phyloP scores from a whole-genome alignment of 2,113 vertebrate species.

The Myodes glareolus region DNA sequence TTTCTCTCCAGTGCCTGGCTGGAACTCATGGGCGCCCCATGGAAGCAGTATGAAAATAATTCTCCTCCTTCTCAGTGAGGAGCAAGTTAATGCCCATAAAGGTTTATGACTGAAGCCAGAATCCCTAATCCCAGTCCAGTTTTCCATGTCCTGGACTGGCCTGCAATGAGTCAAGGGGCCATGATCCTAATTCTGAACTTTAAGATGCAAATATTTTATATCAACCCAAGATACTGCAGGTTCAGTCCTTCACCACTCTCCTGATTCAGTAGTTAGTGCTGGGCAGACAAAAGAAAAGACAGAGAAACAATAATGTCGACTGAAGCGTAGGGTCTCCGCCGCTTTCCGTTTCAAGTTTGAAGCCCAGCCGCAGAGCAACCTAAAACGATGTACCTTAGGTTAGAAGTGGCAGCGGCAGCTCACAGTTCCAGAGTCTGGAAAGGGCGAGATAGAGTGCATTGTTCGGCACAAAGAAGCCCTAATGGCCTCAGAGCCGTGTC shows the following conservation, averaged over 20 bases:
- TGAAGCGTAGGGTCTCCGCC: background rate
- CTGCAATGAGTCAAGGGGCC: slow-evolving; percentile 8
- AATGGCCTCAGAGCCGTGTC: slow-evolving; percentile 75
- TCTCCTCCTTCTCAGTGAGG: slow-evolving; percentile 17
- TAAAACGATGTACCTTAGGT: slow-evolving; percentile 45
- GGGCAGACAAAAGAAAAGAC: background rate
- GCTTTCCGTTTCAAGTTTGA: background rate
- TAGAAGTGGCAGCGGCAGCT: slow-evolving; percentile 18
- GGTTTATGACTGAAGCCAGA: slow-evolving; percentile 56
- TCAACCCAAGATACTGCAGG: background rate
- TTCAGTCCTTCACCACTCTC: background rate
- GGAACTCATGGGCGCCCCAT: background rate
- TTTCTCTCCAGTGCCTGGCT: slow-evolving; percentile 32
- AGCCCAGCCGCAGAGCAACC: slow-evolving; percentile 25
- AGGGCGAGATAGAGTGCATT: slow-evolving; percentile 76
- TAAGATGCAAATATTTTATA: slow-evolving; percentile 50
- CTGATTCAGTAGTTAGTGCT: background rate
- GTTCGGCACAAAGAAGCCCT: slow-evolving; percentile 80
- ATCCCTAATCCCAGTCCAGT: background rate
- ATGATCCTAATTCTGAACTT: slow-evolving; percentile 42
- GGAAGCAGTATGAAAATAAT: slow-evolving; percentile 60
- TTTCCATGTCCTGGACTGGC: slow-evolving; percentile 38
- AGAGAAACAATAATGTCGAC: slow-evolving; percentile 30
- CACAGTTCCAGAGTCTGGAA: slow-evolving; percentile 74
- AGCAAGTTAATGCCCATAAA: slow-evolving; percentile 56